Evolutionary conservation across 2,797 vertebrate genomes (phyloP).

Genomic region (Lacerta viridis): DNA sequence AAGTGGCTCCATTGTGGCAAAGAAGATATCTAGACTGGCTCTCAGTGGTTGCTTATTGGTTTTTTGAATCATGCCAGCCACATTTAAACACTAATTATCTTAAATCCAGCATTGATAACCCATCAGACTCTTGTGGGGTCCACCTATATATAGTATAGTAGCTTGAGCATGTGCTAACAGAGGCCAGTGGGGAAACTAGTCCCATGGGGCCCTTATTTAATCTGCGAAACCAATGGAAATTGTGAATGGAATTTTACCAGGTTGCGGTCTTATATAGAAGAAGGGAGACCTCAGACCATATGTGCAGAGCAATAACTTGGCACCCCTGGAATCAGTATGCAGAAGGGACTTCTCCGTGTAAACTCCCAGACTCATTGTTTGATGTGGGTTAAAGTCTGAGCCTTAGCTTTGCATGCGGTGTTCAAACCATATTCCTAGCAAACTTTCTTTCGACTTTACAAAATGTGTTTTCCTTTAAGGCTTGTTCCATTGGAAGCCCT

Average conservation of each 20-base stretch:
- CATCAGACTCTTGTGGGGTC: conserved; percentile 37
- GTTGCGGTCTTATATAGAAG: conserved; percentile 43
- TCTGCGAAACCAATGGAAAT: conserved; percentile 64
- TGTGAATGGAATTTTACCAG: conserved; percentile 62
- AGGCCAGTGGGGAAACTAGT: conserved; percentile 62
- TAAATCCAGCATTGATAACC: neutral
- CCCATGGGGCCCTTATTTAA: conserved; percentile 54
- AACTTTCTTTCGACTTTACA: conserved; percentile 56
- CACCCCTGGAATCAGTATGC: conserved; percentile 40
- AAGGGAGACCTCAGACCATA: conserved; percentile 44
- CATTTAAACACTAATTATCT: neutral
- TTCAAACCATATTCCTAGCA: conserved; percentile 54
- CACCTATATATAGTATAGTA: conserved; percentile 41
- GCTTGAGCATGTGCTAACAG: conserved; percentile 43
- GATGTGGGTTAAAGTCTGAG: conserved; percentile 60
- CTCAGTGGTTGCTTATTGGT: neutral
- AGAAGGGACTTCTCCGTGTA: conserved; percentile 17
- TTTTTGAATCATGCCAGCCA: neutral
- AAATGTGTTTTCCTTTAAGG: conserved; percentile 77
- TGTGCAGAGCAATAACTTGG: conserved; percentile 42
- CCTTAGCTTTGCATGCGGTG: conserved; percentile 51
- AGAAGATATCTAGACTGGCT: neutral
- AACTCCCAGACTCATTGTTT: conserved; percentile 58
- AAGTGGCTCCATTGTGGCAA: neutral
- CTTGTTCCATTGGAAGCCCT: conserved; percentile 67